phyloP scores from a whole-genome alignment of 2,113 vertebrate genomes.

The Sebastes schlegelii region DNA sequence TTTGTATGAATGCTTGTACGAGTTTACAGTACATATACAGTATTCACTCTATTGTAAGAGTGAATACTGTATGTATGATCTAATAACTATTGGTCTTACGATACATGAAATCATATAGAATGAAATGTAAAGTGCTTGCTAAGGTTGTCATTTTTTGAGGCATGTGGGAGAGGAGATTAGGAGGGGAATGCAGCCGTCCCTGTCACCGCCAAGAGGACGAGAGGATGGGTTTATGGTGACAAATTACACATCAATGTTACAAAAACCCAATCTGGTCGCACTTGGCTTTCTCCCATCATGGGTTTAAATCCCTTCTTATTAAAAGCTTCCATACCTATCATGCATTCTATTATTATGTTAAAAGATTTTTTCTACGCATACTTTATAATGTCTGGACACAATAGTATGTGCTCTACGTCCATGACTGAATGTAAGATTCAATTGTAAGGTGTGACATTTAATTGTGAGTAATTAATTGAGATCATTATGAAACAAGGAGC shows the following conservation, averaged over 20 bases:
- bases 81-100: conserved; percentile 9
- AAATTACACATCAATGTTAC: conserved; percentile 60
- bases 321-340: conserved; percentile 37
- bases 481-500: conserved; percentile 1
- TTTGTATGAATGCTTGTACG: conserved; percentile 1
- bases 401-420: background rate
- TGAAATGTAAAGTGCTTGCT: conserved; percentile 34
- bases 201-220: conserved; percentile 50
- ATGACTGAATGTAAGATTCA: background rate
- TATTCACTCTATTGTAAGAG: background rate
- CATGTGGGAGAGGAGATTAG: conserved; percentile 41
- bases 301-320: conserved; percentile 54
- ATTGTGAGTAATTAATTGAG: conserved; percentile 12
- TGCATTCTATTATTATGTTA: conserved; percentile 45
- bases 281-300: conserved; percentile 51
- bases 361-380: conserved; percentile 22
- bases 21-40: background rate
- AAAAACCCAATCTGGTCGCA: conserved; percentile 56
- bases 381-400: conserved; percentile 24
- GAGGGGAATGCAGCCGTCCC: conserved; percentile 37
- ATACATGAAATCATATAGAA: conserved; percentile 17
- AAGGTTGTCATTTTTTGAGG: conserved; percentile 43
- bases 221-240: conserved; percentile 60
- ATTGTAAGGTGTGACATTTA: background rate
- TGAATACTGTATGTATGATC: background rate